Conservation (phyloP, 2,888 invertebrate genomes). For the Sipha maydis region DNA sequence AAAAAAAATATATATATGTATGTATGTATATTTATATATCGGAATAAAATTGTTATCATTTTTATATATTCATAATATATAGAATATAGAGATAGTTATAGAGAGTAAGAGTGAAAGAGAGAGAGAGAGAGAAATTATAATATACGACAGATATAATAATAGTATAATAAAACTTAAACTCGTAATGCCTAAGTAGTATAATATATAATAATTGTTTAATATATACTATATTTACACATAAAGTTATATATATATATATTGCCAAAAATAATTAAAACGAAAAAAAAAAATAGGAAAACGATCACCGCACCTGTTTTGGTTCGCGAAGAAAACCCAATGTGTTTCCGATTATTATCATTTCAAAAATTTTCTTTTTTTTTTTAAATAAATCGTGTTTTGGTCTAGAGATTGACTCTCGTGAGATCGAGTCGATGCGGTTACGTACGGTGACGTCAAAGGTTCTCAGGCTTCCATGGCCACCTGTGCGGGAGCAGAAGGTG, state of each 20-base stretch:
- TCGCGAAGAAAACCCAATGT: conserved; percentile 40
- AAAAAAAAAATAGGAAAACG: conserved; percentile 60
- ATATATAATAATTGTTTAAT: conserved; percentile 5
- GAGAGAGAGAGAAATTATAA: conserved; percentile 13
- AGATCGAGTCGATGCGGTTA: conserved; percentile 60
- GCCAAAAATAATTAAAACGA: conserved; percentile 51
- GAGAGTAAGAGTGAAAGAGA: conserved; percentile 26
- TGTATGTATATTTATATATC: background rate
- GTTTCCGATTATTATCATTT: conserved; percentile 13
- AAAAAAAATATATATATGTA: no score
- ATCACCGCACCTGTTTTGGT: conserved; percentile 61
- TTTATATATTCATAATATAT: background rate
- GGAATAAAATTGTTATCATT: conserved; percentile 7
- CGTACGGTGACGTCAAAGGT: background rate
- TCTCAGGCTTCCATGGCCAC: conserved; percentile 56
- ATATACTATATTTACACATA: conserved; percentile 31
- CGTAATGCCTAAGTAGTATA: conserved; percentile 28
- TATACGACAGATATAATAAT: conserved; percentile 10
- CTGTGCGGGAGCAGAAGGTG: conserved; percentile 52
- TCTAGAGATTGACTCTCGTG: conserved; percentile 61
- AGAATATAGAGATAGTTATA: conserved; percentile 3
- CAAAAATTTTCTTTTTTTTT: background rate
- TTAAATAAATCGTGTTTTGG: conserved; percentile 41
- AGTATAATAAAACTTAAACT: conserved; percentile 55
- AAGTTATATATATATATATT: conserved; percentile 23